Percentiles rank a stretch among this genome's conserved stretches.
Evolutionary conservation across 1,140 invertebrate species (phyloP).

Genomic region (Pseudomyrmex dendroicus): DNA sequence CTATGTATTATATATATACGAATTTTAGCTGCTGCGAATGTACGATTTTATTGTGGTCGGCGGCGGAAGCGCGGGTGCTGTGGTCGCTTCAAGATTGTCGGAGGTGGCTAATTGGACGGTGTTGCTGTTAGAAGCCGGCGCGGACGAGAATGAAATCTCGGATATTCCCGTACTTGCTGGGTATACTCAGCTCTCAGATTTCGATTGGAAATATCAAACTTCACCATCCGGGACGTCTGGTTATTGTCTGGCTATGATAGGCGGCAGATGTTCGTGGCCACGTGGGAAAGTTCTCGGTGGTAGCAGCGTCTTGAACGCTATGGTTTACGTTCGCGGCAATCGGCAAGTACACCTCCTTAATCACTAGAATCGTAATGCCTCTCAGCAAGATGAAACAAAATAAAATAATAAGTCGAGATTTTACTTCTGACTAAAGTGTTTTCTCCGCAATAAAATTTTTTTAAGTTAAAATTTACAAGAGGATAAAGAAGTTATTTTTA

Average conservation of each 20-base stretch:
- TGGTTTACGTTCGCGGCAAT: conserved; percentile 98
- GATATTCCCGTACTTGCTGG: conserved; percentile 91
- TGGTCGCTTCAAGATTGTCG: conserved; percentile 95
- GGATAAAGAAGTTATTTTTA: too few relatives aligned
- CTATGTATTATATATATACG: background rate
- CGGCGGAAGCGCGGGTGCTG: conserved; percentile 96
- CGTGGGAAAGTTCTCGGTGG: conserved; percentile 96
- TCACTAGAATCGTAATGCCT: background rate
- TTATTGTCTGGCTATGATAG: conserved; percentile 93
- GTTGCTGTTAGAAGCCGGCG: conserved; percentile 93
- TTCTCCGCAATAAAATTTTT: too few relatives aligned
- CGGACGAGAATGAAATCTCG: conserved; percentile 92
- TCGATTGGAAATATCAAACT: conserved; percentile 98
- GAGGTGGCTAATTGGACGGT: conserved; percentile 92
- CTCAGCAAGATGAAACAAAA: background rate
- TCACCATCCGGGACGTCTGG: conserved; percentile 88
- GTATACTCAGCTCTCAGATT: conserved; percentile 91
- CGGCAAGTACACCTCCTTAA: conserved; percentile 77
- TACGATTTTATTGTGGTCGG: conserved; percentile 95
- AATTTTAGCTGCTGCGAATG: conserved; percentile 88
- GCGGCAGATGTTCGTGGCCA: conserved; percentile 94
- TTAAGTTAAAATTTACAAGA: too few relatives aligned
- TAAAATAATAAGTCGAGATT: background rate
- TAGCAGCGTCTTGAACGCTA: conserved; percentile 96
- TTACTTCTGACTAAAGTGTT: too few relatives aligned